Conservation (phyloP, 2,888 invertebrate genomes). For the Himalopsyche japonica region DNA sequence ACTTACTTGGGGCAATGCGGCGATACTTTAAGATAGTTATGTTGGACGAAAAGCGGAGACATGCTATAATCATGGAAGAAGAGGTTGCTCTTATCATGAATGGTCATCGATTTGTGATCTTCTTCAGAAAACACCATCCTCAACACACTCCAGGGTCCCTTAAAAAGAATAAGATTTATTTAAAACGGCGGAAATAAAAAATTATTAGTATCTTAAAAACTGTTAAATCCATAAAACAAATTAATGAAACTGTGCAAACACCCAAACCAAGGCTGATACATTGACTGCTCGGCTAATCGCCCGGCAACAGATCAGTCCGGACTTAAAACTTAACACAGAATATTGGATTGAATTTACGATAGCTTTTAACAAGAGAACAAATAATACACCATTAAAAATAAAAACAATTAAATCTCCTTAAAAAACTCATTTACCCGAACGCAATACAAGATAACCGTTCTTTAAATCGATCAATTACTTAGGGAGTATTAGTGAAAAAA, state of each 20-base stretch:
- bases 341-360: no score
- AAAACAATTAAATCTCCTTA: no score
- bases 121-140: constrained; percentile 83
- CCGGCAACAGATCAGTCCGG: not conserved
- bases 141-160: constrained; percentile 94
- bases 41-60: constrained; percentile 95
- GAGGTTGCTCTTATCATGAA: constrained; percentile 83
- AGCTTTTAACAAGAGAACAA: no score
- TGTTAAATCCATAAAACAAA: not conserved
- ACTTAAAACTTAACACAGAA: no score
- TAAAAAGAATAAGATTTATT: not conserved
- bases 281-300: not conserved
- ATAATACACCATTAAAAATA: no score
- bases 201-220: not conserved
- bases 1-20: constrained; percentile 74
- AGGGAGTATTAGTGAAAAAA: no score
- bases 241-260: not conserved
- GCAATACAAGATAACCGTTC: no score
- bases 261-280: not conserved
- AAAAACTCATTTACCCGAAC: no score
- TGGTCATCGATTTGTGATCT: constrained; percentile 76
- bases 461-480: no score
- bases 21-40: constrained; percentile 87
- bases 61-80: constrained; percentile 98
- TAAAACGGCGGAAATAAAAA: not conserved